Base-by-base conservation (phyloP, 2,797 vertebrate species). In the Dallia pectoralis region DNA sequence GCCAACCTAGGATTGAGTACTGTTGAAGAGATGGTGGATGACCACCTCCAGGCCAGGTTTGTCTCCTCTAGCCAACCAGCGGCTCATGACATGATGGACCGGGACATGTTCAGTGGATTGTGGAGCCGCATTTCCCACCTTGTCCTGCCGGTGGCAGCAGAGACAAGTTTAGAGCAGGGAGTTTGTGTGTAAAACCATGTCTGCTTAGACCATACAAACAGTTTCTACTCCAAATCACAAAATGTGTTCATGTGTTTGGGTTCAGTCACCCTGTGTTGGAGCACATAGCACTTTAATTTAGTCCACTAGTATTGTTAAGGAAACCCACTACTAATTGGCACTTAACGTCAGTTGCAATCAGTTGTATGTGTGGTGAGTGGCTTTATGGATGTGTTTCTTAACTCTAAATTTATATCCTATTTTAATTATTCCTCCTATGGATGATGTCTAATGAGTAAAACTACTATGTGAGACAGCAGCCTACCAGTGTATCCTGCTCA, bases 61-160 rank as follows among this genome's bases (percentile, higher is more conserved):
- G 91, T 91, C 59, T 69, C 74, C 32, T 64, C 78, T 0, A 16
- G 77, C 9, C 74, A 69, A 0, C 84, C 91, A 19, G 66, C 73
- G 7, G 87, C 89, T 74, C 91, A 92, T 2, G 78, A 93, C 78
- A 83, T 30, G 81, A 95, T 96, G 93, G 94, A 96, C 73, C 79
- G 88, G 0, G 94, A 96, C 82, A 95, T 96, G 69, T 75, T 95
- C 70, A 93, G 94, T 0, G 95, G 95, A 32, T 87, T 96, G 4
- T 96, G 95, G 95, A 95, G 95, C 76, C 92, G 94, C 19, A 96
- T 96, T 49, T 95, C 95, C 1, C 95, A 96, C 82, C 85, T 96
- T 16, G 93, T 96, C 7, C 88, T 96, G 4, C 95, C 95, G 0
- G 91, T 97, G 3, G 84, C 89, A 56, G 90, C 92, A 0, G 96